Evolutionary conservation across 2,797 vertebrate genomes (phyloP).

Genomic region (Sylvia borin): DNA sequence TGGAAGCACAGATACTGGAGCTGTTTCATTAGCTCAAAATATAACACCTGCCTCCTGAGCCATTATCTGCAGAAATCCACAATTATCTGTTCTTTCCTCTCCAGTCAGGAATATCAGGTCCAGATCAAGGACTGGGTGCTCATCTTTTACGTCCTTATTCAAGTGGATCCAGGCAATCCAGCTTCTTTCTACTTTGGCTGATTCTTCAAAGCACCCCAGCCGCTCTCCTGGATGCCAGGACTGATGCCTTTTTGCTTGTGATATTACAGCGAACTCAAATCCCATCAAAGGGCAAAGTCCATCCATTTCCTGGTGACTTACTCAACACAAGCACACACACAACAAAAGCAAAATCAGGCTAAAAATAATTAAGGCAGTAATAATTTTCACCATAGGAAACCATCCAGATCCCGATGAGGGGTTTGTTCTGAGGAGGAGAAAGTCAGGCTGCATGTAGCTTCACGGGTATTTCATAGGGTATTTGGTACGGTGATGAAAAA

Average conservation of each 20-base stretch:
- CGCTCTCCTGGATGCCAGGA: not conserved
- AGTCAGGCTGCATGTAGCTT: not conserved
- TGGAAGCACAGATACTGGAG: slow-evolving; percentile 2
- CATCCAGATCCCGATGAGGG: not conserved
- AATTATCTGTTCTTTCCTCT: not conserved
- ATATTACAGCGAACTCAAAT: not conserved
- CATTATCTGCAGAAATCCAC: not conserved
- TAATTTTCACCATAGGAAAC: not conserved
- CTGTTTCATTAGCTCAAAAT: slow-evolving; percentile 29
- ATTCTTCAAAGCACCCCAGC: not conserved
- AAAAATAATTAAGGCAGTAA: not conserved
- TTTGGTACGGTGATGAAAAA: not conserved
- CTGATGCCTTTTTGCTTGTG: not conserved
- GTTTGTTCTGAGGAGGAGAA: not conserved
- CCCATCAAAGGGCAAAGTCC: not conserved
- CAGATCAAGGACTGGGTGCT: not conserved
- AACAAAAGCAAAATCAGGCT: not conserved
- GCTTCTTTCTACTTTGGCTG: not conserved
- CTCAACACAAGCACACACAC: not conserved
- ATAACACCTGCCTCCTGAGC: not conserved
- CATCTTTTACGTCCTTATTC: not conserved
- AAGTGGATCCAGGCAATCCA: not conserved
- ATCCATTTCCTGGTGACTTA: not conserved
- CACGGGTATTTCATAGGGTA: not conserved
- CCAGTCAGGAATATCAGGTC: not conserved